Conservation (phyloP, 2,797 vertebrate species). For the Threskiornis aethiopicus region DNA sequence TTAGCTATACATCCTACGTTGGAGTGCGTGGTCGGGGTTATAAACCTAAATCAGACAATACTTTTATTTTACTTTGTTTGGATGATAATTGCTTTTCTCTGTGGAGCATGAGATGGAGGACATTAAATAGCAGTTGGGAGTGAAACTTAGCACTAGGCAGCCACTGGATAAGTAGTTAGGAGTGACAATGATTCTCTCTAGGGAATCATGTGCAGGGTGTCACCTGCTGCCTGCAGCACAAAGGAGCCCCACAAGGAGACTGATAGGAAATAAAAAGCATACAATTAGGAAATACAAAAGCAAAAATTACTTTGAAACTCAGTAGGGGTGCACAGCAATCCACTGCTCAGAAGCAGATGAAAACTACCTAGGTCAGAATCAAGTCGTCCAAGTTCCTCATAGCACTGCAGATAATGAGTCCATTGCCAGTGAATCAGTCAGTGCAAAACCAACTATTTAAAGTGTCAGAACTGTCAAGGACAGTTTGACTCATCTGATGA, state of each 20-base stretch:
- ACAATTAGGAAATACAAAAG: slow-evolving; percentile 56
- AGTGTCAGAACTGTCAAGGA: slow-evolving; percentile 62
- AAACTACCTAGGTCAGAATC: slow-evolving; percentile 38
- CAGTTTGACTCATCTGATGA: slow-evolving; percentile 4
- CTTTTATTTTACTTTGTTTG: neutral
- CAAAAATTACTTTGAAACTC: slow-evolving; percentile 49
- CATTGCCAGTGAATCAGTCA: neutral
- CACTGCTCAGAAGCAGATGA: slow-evolving; percentile 19
- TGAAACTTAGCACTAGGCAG: neutral
- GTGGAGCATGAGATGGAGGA: neutral
- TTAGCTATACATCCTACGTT: neutral
- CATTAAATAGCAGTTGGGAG: neutral
- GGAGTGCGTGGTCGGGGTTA: neutral
- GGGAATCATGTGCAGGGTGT: neutral
- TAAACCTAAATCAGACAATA: neutral
- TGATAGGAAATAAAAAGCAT: slow-evolving; percentile 13
- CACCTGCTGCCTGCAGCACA: slow-evolving; percentile 31
- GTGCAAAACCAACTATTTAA: neutral
- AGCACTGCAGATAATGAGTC: slow-evolving; percentile 45
- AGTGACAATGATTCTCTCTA: neutral
- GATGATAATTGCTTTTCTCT: neutral
- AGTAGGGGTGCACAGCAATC: slow-evolving; percentile 1
- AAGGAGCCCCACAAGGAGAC: slow-evolving; percentile 4
- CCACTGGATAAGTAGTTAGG: neutral
- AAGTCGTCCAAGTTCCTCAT: neutral